Base-by-base conservation (phyloP, 2,888 invertebrate genomes). In the Bombyx huttoni region DNA sequence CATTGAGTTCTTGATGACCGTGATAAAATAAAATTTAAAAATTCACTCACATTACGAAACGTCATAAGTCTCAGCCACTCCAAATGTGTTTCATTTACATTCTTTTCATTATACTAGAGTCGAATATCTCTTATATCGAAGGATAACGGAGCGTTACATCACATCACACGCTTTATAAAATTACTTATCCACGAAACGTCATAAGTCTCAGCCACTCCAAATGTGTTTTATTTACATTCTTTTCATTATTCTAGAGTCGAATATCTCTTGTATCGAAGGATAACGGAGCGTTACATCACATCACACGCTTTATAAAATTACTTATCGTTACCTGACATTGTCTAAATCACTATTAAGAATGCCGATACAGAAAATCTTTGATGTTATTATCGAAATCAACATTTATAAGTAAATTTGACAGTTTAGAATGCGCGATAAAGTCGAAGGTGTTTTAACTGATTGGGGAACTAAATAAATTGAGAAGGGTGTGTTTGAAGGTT, bases 291-390 rank as follows among this genome's bases (percentile, higher is more conserved):
- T n/a, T n/a, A n/a, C n/a, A n/a, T n/a, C n/a, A 48, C 47, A 35
- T 51, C 47, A 51, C 47, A 47, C 9, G 47, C 7, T 10, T 34
- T 51, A 48, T 51, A 35, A 35, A 24, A 51, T 3, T 14, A 48
- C 13, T 40, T 40, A 9, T 40, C 13, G 13, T 14, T 14, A 40
- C 40, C 13, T 14, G 49, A 49, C 49, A 49, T 49, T 49, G 49
- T 49, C 49, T 51, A 47, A 49, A 50, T 50, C 46, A 40, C 47
- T 49, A 49, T 54, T 49, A 34, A 46, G 40, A 34, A 24, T 49
- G 35, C 45, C 35, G 24, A 49, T 14, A 35, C 14, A 40, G 49
- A 12, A 10, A 24, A 24, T 34, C 8, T 47, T 35, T 34, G 49
- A 49, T 52, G 24, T 24, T 24, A 24, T 24, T 24, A 24, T 24